A percentile compares a stretch with the other conserved stretches of the same genome.
Evolutionary conservation across 92 coral and sea anemone genomes (phyloP).

Genomic region (Epizoanthus rinbou): DNA sequence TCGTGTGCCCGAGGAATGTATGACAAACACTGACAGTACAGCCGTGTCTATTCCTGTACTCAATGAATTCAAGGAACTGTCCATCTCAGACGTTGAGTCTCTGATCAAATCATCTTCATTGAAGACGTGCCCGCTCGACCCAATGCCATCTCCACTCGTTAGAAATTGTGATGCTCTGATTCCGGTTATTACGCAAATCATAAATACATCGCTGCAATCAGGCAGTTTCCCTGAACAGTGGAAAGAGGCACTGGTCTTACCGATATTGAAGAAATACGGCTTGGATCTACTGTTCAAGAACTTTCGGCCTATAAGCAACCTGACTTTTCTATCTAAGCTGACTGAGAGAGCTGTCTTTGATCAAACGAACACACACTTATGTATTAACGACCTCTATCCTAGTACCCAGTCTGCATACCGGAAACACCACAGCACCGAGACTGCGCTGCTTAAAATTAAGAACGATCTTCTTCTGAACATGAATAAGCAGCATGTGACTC

Average conservation of each 20-base stretch:
- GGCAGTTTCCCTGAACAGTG: slow-evolving; percentile 47
- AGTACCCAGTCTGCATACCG: slow-evolving; percentile 47
- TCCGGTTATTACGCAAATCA: slow-evolving; percentile 32
- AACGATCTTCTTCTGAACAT: slow-evolving; percentile 49
- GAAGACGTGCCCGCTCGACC: slow-evolving; percentile 59
- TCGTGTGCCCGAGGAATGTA: too few relatives aligned
- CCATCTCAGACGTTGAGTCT: slow-evolving; percentile 27
- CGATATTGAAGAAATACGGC: slow-evolving; percentile 53
- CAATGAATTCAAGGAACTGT: slow-evolving; percentile 32
- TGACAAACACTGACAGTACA: neutral
- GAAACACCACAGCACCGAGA: slow-evolving; percentile 49
- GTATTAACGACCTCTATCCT: slow-evolving; percentile 38
- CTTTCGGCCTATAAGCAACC: slow-evolving; percentile 34
- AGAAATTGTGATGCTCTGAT: slow-evolving; percentile 48
- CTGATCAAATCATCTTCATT: slow-evolving; percentile 31
- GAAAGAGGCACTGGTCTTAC: slow-evolving; percentile 58
- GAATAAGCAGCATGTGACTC: slow-evolving; percentile 60
- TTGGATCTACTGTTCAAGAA: slow-evolving; percentile 47
- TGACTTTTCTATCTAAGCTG: slow-evolving; percentile 48
- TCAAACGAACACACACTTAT: slow-evolving; percentile 29
- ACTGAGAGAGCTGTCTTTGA: slow-evolving; percentile 45
- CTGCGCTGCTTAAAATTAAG: slow-evolving; percentile 34
- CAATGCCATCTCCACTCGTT: slow-evolving; percentile 57
- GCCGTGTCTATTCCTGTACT: slow-evolving; percentile 3
- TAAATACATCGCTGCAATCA: slow-evolving; percentile 46